Percentiles rank a stretch among this genome's conserved stretches.
phyloP scores from a whole-genome alignment of 2,888 invertebrate species.

The Caenorhabditis macrosperma region DNA sequence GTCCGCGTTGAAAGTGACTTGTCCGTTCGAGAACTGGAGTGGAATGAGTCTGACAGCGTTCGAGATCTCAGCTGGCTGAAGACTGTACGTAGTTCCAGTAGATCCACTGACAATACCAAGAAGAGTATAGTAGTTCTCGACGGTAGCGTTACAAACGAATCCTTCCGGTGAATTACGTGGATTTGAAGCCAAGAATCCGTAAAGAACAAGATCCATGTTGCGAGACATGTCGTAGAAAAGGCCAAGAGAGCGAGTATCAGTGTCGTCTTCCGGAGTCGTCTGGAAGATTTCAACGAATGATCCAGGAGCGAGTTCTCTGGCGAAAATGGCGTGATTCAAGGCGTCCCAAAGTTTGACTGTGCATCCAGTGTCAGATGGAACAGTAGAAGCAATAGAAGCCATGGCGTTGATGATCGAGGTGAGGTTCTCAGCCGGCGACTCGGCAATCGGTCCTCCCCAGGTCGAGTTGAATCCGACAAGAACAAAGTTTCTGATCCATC shows the following conservation, averaged over 20 bases:
- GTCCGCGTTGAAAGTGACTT: constrained; percentile 49
- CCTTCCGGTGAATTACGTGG: constrained; percentile 45
- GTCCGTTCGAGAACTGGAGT: constrained; percentile 61
- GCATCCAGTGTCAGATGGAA: constrained; percentile 63
- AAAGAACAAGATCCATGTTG: constrained; percentile 45
- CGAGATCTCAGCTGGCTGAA: constrained; percentile 51
- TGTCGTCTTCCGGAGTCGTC: constrained; percentile 64
- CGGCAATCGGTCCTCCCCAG: constrained; percentile 66
- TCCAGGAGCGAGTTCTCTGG: constrained; percentile 57
- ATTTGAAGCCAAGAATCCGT: constrained; percentile 55
- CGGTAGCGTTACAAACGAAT: constrained; percentile 63
- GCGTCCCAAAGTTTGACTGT: constrained; percentile 67
- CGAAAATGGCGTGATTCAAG: constrained; percentile 54
- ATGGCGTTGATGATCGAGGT: constrained; percentile 51
- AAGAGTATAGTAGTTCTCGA: constrained; percentile 57
- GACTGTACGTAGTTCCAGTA: constrained; percentile 56
- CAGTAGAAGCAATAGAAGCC: constrained; percentile 22
- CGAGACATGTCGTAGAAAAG: constrained; percentile 61
- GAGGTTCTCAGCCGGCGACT: constrained; percentile 45
- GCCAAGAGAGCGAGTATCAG: constrained; percentile 43
- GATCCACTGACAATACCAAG: constrained; percentile 61
- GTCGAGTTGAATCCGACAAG: constrained; percentile 70
- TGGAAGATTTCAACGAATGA: constrained; percentile 69
- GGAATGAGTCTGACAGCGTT: constrained; percentile 64
- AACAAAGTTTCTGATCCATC: constrained; percentile 69